Percentiles rank a stretch among this genome's conserved stretches.
Evolutionary conservation across 1,140 invertebrate species (phyloP).

Genomic region (Octopus sinensis): DNA sequence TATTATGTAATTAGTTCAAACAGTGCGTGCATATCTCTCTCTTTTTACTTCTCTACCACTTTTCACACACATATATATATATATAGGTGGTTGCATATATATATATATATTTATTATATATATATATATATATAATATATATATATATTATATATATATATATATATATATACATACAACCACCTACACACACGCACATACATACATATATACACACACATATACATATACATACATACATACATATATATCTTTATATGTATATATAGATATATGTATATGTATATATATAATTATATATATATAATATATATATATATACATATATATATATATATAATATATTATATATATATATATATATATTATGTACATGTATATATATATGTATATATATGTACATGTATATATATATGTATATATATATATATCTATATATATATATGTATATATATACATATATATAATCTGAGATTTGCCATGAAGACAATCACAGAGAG

Average conservation of each 20-base stretch:
- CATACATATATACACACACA: neutral
- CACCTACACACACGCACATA: too few species aligned
- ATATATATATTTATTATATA: too few species aligned
- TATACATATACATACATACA: neutral
- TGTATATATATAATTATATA: conserved; percentile 1
- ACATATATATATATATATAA: neutral
- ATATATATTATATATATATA: too few species aligned
- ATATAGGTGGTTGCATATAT: too few species aligned
- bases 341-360: neutral
- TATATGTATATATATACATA: too few species aligned
- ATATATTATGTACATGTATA: neutral
- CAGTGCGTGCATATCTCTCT: too few species aligned
- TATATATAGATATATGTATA: neutral
- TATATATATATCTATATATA: neutral
- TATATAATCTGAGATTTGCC: too few species aligned
- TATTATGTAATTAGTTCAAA: too few species aligned
- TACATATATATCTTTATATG: neutral
- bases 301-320: conserved; percentile 5
- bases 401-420: neutral
- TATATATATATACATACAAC: neutral
- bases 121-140: too few species aligned
- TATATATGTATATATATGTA: neutral
- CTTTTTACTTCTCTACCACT: too few species aligned
- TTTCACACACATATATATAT: too few species aligned
- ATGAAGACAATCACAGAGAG: too few species aligned